Base-by-base conservation (phyloP, 2,888 invertebrate species). In the Dione vanillae region DNA sequence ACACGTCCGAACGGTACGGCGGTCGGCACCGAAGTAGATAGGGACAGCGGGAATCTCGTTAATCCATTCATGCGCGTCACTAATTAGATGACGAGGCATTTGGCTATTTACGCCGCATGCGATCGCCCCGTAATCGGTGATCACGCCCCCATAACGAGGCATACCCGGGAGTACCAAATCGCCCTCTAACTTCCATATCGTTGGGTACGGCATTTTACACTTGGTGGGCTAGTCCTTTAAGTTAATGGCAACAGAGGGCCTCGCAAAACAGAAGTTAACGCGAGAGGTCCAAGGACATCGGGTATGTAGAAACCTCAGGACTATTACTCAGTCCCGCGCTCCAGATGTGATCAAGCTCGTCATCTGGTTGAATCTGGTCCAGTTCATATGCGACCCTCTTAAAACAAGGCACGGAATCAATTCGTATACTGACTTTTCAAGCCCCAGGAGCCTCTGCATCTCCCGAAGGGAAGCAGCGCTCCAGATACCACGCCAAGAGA, bases 21-120 rank as follows among this genome's bases (percentile, higher is more conserved):
- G n/a, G n/a, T n/a, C n/a, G n/a, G n/a, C n/a, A n/a, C n/a, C n/a
- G n/a, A n/a, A n/a, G n/a, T n/a, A n/a, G n/a, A 27, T 27, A 27
- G 27, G 27, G 27, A 27, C 27, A 27, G 27, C 27, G 27, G 27
- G 27, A 27, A 27, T 27, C 94, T 94, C 93, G 93, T 94, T 94
- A 92, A 94, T 94, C 94, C 94, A 94, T 94, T 94, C 93, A 91
- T 94, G 94, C 92, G 93, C 94, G 94, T 93, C 93, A 92, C 93
- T 93, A 94, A 94, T 94, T 94, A 94, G 90, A 93, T 93, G 94
- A 94, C 92, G 93, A 94, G 93, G 92, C 93, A 94, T 94, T 94
- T 93, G 93, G 91, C 91, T 93, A 92, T 66, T 56, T 37, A 9
- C 35, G 47, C n/a, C 43, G 43, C 45, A 14, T 14, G 45, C n/a